Conservation (phyloP, 1,140 invertebrate species). For the Tribolium castaneum region DNA sequence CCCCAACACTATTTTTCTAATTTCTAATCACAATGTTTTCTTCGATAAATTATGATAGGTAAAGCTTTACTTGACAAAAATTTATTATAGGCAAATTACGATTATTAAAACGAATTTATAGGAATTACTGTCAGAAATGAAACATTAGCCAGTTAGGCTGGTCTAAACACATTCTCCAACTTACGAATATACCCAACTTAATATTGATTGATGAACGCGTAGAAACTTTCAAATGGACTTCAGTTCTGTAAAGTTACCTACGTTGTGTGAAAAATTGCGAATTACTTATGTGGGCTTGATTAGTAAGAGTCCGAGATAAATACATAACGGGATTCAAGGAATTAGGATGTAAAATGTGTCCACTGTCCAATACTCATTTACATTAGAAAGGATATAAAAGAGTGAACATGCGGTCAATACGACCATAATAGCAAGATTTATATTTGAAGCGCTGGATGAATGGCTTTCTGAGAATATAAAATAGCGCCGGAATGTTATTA, state of each 20-base stretch:
- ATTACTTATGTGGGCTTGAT: too few species aligned
- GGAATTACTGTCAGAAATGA: background rate
- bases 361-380: background rate
- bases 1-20: background rate
- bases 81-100: background rate
- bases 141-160: background rate
- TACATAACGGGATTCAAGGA: background rate
- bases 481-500: background rate
- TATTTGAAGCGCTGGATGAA: background rate
- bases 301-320: too few species aligned
- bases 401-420: background rate
- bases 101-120: background rate
- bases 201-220: background rate
- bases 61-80: background rate
- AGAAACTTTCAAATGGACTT: background rate
- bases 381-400: background rate
- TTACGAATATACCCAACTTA: background rate
- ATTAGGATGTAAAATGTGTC: background rate
- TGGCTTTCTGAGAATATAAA: background rate
- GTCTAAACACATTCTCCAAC: background rate
- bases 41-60: background rate
- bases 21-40: background rate
- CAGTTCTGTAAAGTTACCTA: too few species aligned
- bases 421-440: background rate
- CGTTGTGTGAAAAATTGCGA: too few species aligned